Evolutionary conservation across 2,113 vertebrate genomes (phyloP), one percentile per base, ranked within the genome.

Genomic region (Embiotoca jacksoni): DNA sequence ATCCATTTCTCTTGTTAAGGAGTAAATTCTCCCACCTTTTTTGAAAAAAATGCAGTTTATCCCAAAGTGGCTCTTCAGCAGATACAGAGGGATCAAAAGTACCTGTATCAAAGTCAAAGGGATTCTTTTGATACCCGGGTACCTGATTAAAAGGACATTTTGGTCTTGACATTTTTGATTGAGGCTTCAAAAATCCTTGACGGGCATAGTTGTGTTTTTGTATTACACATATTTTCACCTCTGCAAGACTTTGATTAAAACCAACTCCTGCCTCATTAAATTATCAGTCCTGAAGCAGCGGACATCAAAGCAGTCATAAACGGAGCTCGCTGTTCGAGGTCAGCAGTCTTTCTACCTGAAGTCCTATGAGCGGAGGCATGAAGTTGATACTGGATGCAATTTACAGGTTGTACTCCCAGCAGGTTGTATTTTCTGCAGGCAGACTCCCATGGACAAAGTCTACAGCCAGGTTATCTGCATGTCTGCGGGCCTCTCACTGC

Each of bases 281-380:
- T 39, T 46, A 37, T 64, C n/a, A 6, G 7, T 55, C 52, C 55
- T 46, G 50, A 59, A 41, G 53, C 54, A 30, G 64, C 58, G 46
- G 50, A 66, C 80, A 60, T 78, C 60, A 75, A 75, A 77, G 68
- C 15, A 33, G 32, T 70, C n/a, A n/a, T 46, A 59, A 81, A 75
- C 49, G 6, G 14, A 57, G n/a, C 9, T 13, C 0, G 1, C 8
- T 50, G 62, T 78, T 6, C 81, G 63, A 88, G 79, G 54, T 81
- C 71, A 79, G 70, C 3, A 2, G 37, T 46, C 37, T 62, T 68
- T 54, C 35, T 2, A 61, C 53, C 54, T 67, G 53, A 37, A 32
- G 33, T 49, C 69, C 52, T 16, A 41, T 64, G 50, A 63, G 55
- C 50, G 33, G 16, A 37, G 13, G 55, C 23, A 23, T 23, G 23